phyloP scores from a whole-genome alignment of 2,888 invertebrate genomes.

The Mesorhabditis belari region DNA sequence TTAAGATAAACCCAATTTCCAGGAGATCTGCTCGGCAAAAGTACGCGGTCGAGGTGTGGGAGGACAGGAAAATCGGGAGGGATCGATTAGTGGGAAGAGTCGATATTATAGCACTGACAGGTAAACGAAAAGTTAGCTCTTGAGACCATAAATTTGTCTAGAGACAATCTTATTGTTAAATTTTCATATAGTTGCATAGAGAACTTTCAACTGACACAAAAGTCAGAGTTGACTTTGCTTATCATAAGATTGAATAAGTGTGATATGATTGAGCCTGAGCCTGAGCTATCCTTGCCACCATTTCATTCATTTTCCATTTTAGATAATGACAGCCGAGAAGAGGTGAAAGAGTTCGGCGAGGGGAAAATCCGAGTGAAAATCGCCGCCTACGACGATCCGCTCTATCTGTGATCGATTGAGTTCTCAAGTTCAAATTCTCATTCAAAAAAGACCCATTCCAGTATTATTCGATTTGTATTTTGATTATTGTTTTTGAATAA shows the following conservation, averaged over 20 bases:
- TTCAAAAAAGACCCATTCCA: too few relatives aligned
- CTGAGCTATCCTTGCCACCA: not conserved
- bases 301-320: not conserved
- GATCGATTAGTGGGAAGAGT: slow-evolving; percentile 14
- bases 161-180: too few relatives aligned
- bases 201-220: too few relatives aligned
- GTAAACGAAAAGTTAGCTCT: not conserved
- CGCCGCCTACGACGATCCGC: not conserved
- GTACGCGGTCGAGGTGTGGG: slow-evolving; percentile 23
- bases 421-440: too few relatives aligned
- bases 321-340: not conserved
- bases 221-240: too few relatives aligned
- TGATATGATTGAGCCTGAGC: not conserved
- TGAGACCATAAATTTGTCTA: too few relatives aligned
- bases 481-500: too few relatives aligned
- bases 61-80: slow-evolving; percentile 15
- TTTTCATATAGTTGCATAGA: too few relatives aligned
- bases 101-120: slow-evolving; percentile 13
- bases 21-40: slow-evolving; percentile 17
- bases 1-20: not conserved
- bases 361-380: not conserved
- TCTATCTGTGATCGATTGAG: not conserved
- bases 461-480: too few relatives aligned
- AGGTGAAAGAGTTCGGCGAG: not conserved
- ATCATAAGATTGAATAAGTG: too few relatives aligned